Evolutionary conservation across 2,888 invertebrate species (phyloP).

Genomic region (Lacanobia wlatinum): DNA sequence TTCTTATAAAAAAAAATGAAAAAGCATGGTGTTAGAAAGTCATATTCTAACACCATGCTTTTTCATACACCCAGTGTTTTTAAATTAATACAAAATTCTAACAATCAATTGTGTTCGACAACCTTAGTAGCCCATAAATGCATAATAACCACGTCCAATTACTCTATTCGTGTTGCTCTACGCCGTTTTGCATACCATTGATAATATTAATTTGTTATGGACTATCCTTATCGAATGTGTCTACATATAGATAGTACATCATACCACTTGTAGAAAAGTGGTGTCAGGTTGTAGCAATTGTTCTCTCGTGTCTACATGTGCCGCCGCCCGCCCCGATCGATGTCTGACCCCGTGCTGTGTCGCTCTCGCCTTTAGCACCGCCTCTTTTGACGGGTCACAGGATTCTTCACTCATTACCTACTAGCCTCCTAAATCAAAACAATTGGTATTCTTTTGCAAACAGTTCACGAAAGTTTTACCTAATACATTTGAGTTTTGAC

Average conservation of each 20-base stretch:
- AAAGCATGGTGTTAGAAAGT: too few species aligned
- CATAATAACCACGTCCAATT: constrained; percentile 49
- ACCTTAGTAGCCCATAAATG: constrained; percentile 44
- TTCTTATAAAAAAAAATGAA: not conserved
- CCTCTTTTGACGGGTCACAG: constrained; percentile 78
- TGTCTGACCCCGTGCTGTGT: constrained; percentile 85
- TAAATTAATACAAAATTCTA: not conserved
- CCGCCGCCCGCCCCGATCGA: constrained; percentile 80
- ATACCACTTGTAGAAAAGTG: constrained; percentile 62
- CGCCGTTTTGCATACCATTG: constrained; percentile 59
- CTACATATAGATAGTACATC: constrained; percentile 44
- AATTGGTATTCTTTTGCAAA: constrained; percentile 43
- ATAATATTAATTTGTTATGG: constrained; percentile 64
- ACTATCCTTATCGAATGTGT: constrained; percentile 61
- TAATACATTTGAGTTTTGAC: not conserved
- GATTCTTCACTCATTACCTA: constrained; percentile 59
- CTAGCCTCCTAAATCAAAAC: constrained; percentile 56
- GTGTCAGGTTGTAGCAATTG: constrained; percentile 73
- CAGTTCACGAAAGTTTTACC: not conserved
- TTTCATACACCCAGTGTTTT: not conserved
- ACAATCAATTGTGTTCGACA: constrained; percentile 50
- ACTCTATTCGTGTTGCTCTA: constrained; percentile 45
- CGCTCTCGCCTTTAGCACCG: constrained; percentile 79
- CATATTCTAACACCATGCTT: not conserved
- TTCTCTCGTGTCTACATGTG: constrained; percentile 73